Base-by-base conservation (phyloP, 30 jellyfish, hydroid and myxozoan species). In the Phacellophora camtschatica region DNA sequence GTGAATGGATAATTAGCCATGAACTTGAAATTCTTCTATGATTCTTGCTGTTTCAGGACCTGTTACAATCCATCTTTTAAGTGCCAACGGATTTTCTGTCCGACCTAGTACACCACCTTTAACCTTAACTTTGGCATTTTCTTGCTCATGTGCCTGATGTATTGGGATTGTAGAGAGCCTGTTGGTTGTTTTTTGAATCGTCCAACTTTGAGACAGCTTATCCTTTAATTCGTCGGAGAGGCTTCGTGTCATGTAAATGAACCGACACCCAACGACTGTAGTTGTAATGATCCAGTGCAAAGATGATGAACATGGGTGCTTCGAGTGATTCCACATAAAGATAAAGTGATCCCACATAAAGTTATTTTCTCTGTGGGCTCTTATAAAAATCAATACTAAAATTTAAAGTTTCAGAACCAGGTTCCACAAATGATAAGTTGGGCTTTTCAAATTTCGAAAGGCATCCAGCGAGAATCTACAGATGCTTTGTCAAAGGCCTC, bases 221-320 rank as follows among this genome's bases (percentile, higher is more conserved):
- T 31, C 66, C 61, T 49, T 49, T 30, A 27, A 9, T 42, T 62
- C 45, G 59, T 57, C 72, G 36, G 71, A 31, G 27, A 42, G 71
- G 61, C 63, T 43, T 36, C 87, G 55, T 74, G 83, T 77, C 90
- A 42, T 71, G 90, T 16, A 57, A 42, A 77, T 77, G 90, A 62
- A 77, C 82, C n/a, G 90, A 50, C 31, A 57, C 57, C 82, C 81
- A 77, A 4, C 79, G 61, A 50, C 59, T 31, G 66, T 50, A 73
- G 75, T 69, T 41, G 25, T 25, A 8, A 51, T 49, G 86, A 73
- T 73, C 86, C 86, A 51, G 66, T 4, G 77, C 81, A 49, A 73
- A 46, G 66, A 48, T 46, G 66, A 65, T 23, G 65, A 65, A 65
- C 79, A 65, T 8, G 79, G 18, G 68, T 53, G 68, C 68, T 53